A percentile compares a stretch with the other conserved stretches of the same genome.
Evolutionary conservation across 2,797 vertebrate species (phyloP).

Genomic region (Podargus strigoides): DNA sequence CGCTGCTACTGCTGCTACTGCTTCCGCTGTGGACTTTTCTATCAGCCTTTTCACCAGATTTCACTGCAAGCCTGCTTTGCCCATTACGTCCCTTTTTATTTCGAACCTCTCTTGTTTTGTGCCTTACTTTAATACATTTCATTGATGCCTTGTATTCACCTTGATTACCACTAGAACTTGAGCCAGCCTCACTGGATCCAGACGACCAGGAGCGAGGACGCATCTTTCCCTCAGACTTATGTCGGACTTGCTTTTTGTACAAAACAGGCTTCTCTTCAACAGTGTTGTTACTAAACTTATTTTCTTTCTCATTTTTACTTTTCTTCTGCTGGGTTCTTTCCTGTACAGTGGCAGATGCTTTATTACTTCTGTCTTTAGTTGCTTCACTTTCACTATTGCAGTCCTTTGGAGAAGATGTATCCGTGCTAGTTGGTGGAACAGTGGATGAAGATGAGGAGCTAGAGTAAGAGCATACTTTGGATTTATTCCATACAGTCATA

Average conservation of each 20-base stretch:
- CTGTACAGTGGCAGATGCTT: conserved; percentile 63
- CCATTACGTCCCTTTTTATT: conserved; percentile 85
- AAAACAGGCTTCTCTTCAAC: conserved; percentile 81
- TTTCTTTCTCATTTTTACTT: conserved; percentile 89
- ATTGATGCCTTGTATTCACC: conserved; percentile 81
- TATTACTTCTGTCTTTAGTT: conserved; percentile 78
- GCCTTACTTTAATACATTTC: conserved; percentile 86
- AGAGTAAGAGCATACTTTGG: conserved; percentile 89
- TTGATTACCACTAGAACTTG: conserved; percentile 93
- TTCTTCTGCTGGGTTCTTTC: conserved; percentile 82
- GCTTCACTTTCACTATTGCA: conserved; percentile 92
- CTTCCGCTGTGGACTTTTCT: conserved; percentile 76
- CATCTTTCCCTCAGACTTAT: conserved; percentile 86
- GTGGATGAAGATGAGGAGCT: conserved; percentile 94
- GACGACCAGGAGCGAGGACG: conserved; percentile 97
- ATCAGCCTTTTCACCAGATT: conserved; percentile 82
- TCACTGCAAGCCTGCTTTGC: conserved; percentile 83
- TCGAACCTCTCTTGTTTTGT: conserved; percentile 88
- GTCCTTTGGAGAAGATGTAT: conserved; percentile 96
- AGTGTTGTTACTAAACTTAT: conserved; percentile 75
- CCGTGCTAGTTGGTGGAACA: conserved; percentile 94
- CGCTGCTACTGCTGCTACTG: conserved; percentile 76
- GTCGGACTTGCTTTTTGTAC: conserved; percentile 85
- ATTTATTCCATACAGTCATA: conserved; percentile 99
- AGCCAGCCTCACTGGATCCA: conserved; percentile 95